Percentiles rank a stretch among this genome's conserved stretches.
These are phyloP conservation scores for Dromius quadrimaculatus DNA, from an alignment of 2,888 invertebrate species.

Conservation along the genomic window DNA sequence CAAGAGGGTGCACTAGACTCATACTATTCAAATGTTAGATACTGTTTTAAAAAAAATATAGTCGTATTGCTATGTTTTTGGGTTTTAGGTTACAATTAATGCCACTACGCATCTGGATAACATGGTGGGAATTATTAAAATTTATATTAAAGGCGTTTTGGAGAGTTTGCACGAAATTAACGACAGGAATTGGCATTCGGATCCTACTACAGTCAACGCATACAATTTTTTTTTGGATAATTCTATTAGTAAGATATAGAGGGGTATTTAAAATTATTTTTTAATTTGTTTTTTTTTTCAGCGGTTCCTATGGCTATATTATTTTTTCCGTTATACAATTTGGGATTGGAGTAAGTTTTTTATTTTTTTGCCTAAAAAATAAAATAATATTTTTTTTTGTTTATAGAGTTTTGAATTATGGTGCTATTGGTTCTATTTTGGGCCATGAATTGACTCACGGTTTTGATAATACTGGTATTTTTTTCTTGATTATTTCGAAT, in stretches of 20 bases:
- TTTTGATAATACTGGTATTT: slow-evolving; percentile 69
- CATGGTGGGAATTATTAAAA: slow-evolving; percentile 75
- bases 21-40: slow-evolving; percentile 75
- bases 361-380: slow-evolving; percentile 38
- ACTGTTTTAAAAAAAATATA: slow-evolving; percentile 3
- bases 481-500: slow-evolving; percentile 13
- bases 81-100: slow-evolving; percentile 69
- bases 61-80: not conserved
- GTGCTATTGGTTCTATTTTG: slow-evolving; percentile 81
- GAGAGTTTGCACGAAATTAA: slow-evolving; percentile 70
- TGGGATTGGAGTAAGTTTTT: slow-evolving; percentile 83
- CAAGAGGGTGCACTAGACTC: slow-evolving; percentile 74
- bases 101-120: slow-evolving; percentile 75
- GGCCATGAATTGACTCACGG: slow-evolving; percentile 80
- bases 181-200: slow-evolving; percentile 77
- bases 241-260: slow-evolving; percentile 77
- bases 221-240: slow-evolving; percentile 84
- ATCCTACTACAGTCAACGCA: slow-evolving; percentile 85
- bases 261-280: not conserved
- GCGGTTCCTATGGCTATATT: slow-evolving; percentile 87
- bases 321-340: slow-evolving; percentile 86
- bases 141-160: slow-evolving; percentile 69
- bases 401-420: slow-evolving; percentile 82
- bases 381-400: too few species aligned
- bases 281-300: slow-evolving; percentile 63